phyloP scores from a whole-genome alignment of 2,888 invertebrate genomes.

The Agrotis clavis region DNA sequence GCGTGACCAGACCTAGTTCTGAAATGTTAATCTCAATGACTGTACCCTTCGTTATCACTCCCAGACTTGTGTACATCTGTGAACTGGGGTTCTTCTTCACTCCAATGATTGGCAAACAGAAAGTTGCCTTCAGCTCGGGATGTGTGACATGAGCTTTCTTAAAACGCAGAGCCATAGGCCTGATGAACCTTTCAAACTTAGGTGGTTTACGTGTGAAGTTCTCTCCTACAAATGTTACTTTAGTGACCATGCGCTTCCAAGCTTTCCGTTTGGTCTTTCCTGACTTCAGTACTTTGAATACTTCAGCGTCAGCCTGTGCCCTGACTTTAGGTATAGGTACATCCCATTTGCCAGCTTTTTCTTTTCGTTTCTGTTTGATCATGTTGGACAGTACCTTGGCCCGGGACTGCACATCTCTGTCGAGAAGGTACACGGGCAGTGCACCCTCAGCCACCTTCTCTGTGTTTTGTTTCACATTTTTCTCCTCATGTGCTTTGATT shows the following conservation, averaged over 20 bases:
- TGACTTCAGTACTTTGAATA: conserved; percentile 97
- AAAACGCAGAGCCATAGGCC: conserved; percentile 99
- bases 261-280: conserved; percentile 98
- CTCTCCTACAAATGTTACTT: conserved; percentile 99
- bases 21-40: conserved; percentile 99
- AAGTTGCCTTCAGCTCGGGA: conserved; percentile 99
- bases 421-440: conserved; percentile 98
- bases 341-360: conserved; percentile 99
- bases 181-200: conserved; percentile 99
- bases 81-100: conserved; percentile 99
- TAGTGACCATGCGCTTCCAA: conserved; percentile 99
- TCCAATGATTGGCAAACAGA: conserved; percentile 98
- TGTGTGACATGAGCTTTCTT: conserved; percentile 99
- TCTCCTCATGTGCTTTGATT: conserved; percentile 99
- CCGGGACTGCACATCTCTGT: conserved; percentile 98
- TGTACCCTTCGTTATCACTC: conserved; percentile 99
- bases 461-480: conserved; percentile 96
- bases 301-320: conserved; percentile 99
- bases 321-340: conserved; percentile 99
- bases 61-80: conserved; percentile 98
- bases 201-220: conserved; percentile 99
- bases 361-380: conserved; percentile 99
- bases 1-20: conserved; percentile 99
- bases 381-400: conserved; percentile 99
- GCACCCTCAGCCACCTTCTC: conserved; percentile 97